Evolutionary conservation across 2,888 invertebrate genomes (phyloP).

Genomic region (Tenthredo notha): DNA sequence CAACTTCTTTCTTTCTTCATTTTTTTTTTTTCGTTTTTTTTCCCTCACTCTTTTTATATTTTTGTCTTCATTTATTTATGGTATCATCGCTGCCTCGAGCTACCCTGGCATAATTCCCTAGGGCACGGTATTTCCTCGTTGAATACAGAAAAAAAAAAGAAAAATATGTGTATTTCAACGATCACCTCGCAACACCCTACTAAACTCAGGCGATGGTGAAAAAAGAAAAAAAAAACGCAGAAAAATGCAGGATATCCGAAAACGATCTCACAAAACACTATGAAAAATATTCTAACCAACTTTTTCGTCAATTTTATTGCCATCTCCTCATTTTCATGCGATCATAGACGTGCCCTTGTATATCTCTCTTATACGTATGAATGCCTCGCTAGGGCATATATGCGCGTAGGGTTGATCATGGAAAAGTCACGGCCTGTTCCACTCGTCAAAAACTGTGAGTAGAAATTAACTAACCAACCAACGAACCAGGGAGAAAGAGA

Average conservation of each 20-base stretch:
- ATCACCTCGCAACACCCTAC: background rate
- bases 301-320: background rate
- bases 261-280: too few species aligned
- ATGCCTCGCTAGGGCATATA: background rate
- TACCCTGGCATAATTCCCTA: slow-evolving; percentile 42
- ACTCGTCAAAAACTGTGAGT: background rate
- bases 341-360: background rate
- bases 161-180: background rate
- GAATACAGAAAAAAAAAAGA: background rate
- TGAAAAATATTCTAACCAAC: background rate
- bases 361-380: background rate
- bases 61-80: slow-evolving; percentile 62
- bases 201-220: background rate
- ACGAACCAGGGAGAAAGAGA: slow-evolving; percentile 11
- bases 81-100: slow-evolving; percentile 62
- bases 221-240: background rate
- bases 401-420: slow-evolving; percentile 15
- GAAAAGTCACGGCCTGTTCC: slow-evolving; percentile 5
- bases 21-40: background rate
- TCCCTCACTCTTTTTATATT: background rate
- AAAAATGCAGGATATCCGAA: background rate
- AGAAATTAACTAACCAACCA: slow-evolving; percentile 20
- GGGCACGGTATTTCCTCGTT: slow-evolving; percentile 49
- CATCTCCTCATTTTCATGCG: background rate
- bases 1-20: slow-evolving; percentile 30